These are phyloP conservation scores for Sebastes glaucus DNA, from an alignment of 2,797 vertebrate genomes.

Conservation along the genomic window DNA sequence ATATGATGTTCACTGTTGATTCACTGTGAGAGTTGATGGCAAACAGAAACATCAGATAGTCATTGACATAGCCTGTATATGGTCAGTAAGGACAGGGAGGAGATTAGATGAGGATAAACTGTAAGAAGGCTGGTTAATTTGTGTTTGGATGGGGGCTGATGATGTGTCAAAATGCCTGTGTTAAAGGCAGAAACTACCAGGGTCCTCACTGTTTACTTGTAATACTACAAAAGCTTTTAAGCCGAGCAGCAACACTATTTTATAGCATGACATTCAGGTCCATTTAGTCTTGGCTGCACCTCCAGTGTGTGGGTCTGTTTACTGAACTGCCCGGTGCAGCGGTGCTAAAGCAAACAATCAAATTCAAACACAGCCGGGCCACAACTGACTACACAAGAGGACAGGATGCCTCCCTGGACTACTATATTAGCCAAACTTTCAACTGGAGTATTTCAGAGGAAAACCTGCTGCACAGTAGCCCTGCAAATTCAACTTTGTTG, in stretches of 20 bases:
- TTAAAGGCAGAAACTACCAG: not conserved
- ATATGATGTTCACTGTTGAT: not conserved
- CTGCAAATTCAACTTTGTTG: not conserved
- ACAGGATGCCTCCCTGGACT: slow-evolving; percentile 8
- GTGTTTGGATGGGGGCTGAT: not conserved
- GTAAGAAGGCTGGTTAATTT: not conserved
- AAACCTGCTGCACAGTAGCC: not conserved
- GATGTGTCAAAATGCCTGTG: not conserved
- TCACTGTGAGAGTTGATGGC: not conserved
- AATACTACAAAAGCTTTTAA: slow-evolving; percentile 23
- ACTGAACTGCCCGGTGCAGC: slow-evolving; percentile 45
- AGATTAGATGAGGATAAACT: not conserved
- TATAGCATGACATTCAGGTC: slow-evolving; percentile 36
- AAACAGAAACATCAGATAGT: not conserved
- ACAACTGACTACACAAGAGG: slow-evolving; percentile 46
- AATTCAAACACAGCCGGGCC: slow-evolving; percentile 48
- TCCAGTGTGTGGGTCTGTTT: slow-evolving; percentile 49
- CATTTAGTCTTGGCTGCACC: slow-evolving; percentile 38
- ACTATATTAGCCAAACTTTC: not conserved
- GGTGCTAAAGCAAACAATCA: slow-evolving; percentile 50
- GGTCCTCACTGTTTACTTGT: slow-evolving; percentile 5
- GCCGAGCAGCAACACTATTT: slow-evolving; percentile 21
- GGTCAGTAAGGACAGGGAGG: not conserved
- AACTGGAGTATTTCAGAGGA: not conserved
- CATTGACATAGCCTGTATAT: not conserved